phyloP scores from a whole-genome alignment of 1,140 invertebrate species.

The Macrobrachium nipponense region DNA sequence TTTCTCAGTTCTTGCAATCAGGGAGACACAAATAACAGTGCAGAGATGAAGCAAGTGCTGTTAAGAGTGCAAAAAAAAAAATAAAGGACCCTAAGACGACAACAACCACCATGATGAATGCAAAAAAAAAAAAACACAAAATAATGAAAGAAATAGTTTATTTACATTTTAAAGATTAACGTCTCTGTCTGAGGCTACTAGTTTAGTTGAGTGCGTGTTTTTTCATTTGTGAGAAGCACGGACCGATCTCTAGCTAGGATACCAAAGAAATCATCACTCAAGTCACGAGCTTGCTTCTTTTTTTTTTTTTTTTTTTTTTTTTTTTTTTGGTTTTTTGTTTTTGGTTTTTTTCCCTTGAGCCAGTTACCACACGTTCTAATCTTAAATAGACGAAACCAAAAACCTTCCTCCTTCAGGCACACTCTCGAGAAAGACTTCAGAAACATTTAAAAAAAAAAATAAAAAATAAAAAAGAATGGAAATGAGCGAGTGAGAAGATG shows the following conservation, averaged over 20 bases:
- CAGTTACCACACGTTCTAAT: background rate
- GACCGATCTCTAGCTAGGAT: slow-evolving; percentile 61
- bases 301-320: background rate
- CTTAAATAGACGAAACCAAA: background rate
- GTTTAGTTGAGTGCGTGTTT: slow-evolving; percentile 40
- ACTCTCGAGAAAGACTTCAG: slow-evolving; percentile 24
- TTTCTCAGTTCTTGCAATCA: no score
- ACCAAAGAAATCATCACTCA: slow-evolving; percentile 55
- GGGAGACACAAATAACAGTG: no score
- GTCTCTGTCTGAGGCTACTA: slow-evolving; percentile 11
- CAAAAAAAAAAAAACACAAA: background rate
- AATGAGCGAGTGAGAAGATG: no score
- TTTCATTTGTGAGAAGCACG: slow-evolving; percentile 35
- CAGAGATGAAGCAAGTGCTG: background rate
- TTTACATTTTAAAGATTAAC: background rate
- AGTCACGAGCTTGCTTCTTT: slow-evolving; percentile 55
- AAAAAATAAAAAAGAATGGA: background rate
- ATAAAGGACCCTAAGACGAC: background rate
- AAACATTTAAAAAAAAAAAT: no score
- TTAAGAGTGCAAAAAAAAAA: background rate
- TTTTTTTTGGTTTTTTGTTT: no score
- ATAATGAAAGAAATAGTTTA: no score
- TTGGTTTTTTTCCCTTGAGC: no score
- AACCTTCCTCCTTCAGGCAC: slow-evolving; percentile 44
- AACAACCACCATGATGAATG: no score